Evolutionary conservation across 1,140 invertebrate genomes (phyloP), one percentile per base, ranked within the genome.

Genomic region (Aphelenchoides besseyi): DNA sequence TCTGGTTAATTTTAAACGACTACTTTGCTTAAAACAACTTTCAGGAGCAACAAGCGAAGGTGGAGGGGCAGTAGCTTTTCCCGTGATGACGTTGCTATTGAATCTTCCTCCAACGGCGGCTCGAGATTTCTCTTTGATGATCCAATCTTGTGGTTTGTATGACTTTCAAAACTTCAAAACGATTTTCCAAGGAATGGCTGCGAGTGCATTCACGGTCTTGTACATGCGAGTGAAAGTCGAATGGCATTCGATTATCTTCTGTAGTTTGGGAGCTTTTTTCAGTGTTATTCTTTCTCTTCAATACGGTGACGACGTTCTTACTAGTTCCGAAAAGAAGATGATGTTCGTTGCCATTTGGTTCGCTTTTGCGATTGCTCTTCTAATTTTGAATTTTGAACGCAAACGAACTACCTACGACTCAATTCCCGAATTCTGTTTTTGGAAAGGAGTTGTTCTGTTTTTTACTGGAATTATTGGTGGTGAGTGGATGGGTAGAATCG

Each of bases 291-390:
- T 82, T 55, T 80, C 78, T 1, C 69, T 82, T 32, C 61, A 78
- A 32, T 73, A 62, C 32, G 70, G 81, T 36, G 72, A 73, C 37
- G 26, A 72, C 29, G 18, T 74, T 5, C 32, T 74, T 2, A 32
- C 61, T n/a, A 69, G 75, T 74, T 16, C 63, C 16, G 62, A 76
- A 55, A 82, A 82, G 74, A 82, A 82, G 74, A 81, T 82, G 77
- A 48, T 74, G 12, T 82, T 82, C 67, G 80, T 82, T 26, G 69
- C 74, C n/a, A 79, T 82, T 36, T 82, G 80, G 80, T 79, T 78
- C 57, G 54, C 81, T n/a, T 82, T 82, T 68, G 81, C 81, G 5
- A 70, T 81, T 32, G 72, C 79, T 3, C 67, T 82, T 12, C 70
- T 73, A 36, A 55, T 83, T 18, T 73, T 82, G 2, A 82, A 83